Conservation (phyloP, 2,113 vertebrate species). For the Salvelinus namaycush region DNA sequence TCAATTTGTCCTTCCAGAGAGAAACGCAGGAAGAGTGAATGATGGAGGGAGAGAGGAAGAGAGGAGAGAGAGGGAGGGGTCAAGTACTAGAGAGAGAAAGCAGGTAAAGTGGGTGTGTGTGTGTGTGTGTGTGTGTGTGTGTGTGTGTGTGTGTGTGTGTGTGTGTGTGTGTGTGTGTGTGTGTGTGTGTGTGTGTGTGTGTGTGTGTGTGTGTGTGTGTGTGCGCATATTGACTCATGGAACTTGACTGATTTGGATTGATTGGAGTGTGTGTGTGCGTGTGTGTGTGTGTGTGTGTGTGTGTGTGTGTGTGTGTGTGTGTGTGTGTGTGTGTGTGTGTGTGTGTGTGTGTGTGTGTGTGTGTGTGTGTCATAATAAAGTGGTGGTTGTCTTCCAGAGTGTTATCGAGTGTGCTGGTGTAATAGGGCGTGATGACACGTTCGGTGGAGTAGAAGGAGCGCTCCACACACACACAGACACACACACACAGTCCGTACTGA, state of each 20-base stretch:
- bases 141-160: neutral
- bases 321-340: no score
- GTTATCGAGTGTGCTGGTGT: slow-evolving; percentile 18
- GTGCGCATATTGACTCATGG: slow-evolving; percentile 2
- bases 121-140: neutral
- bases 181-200: neutral
- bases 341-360: neutral
- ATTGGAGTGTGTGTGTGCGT: neutral
- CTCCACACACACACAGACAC: neutral
- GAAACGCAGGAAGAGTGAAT: slow-evolving; percentile 14
- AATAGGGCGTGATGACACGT: slow-evolving; percentile 1
- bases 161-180: neutral
- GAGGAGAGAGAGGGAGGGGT: neutral
- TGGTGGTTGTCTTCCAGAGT: neutral
- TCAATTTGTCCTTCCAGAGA: slow-evolving; percentile 61
- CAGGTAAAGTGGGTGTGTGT: neutral
- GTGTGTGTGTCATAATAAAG: slow-evolving; percentile 2
- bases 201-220: neutral
- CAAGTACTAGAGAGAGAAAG: neutral
- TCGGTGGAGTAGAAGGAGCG: neutral
- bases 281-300: no score
- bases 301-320: fast-evolving
- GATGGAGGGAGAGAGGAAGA: neutral
- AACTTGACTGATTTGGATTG: slow-evolving; percentile 37
- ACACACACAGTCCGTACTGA: neutral